Evolutionary conservation across 2,113 vertebrate genomes (phyloP), one percentile per base, ranked within the genome.

Genomic region (Urocolius indicus): DNA sequence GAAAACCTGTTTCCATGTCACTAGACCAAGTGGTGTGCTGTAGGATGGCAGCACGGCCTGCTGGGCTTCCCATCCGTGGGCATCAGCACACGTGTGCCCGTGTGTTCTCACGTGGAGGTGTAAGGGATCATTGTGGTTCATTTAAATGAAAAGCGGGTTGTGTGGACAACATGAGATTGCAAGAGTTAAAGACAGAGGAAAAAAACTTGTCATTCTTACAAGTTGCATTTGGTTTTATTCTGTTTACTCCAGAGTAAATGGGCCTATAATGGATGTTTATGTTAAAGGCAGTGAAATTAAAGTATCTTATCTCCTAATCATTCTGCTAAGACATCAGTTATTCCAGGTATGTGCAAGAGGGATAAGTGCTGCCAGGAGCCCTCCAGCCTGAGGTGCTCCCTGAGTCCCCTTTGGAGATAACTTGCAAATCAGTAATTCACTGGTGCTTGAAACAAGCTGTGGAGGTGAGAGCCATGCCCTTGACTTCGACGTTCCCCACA

Each of bases 261-360:
- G 32, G 41, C 73, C 79, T 65, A 52, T 81, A 52, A 49, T 73
- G 43, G 57, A 66, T 67, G 41, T 83, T 89, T 77, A 75, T 95
- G 69, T 71, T 92, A 82, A 93, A 71, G 49, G 52, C 19, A 14
- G 48, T 93, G 59, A 84, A 94, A 96, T 94, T 86, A 96, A 92
- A 94, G 66, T 73, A 67, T 89, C 59, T 65, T 80, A 58, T 38
- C 72, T 84, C 84, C 52, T 72, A 69, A 87, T 91, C 26, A 17
- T 61, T 74, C 36, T 71, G n/a, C 55, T 83, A 75, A 29, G 67
- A 52, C 19, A 59, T 65, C 23, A 0, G 29, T 84, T 77, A 49
- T 49, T 93, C 61, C 51, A 52, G 36, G 3, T 61, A 8, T 7
- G 16, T 83, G 23, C 66, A 43, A 32, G 65, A 45, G 55, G 24